These are phyloP conservation scores for Cyrtorhinus lividipennis DNA, from an alignment of 1,140 invertebrate species.

Conservation along the genomic window DNA sequence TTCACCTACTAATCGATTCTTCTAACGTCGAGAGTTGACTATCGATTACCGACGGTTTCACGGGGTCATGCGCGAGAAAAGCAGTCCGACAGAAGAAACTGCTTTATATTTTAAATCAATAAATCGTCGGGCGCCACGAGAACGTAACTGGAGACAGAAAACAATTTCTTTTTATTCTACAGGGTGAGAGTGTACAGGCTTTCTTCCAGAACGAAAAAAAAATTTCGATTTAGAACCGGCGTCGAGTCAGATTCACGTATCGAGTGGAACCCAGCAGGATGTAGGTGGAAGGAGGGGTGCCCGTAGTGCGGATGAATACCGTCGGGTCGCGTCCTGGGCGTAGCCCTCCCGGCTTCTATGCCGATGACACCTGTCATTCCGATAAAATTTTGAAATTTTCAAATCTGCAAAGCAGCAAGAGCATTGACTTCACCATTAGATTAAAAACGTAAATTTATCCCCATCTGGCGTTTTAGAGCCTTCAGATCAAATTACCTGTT, in stretches of 20 bases:
- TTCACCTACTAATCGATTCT: too few species aligned
- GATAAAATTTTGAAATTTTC: too few species aligned
- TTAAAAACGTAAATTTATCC: too few species aligned
- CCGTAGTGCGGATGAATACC: background rate
- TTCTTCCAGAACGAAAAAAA: background rate
- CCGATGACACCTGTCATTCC: too few species aligned
- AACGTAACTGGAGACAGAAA: background rate
- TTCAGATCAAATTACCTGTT: too few species aligned
- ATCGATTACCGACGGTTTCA: background rate
- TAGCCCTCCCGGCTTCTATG: background rate
- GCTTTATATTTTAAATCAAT: background rate
- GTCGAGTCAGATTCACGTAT: background rate
- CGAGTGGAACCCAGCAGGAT: background rate
- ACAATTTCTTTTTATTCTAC: background rate
- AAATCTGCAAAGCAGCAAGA: too few species aligned
- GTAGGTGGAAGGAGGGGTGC: background rate
- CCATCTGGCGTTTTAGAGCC: too few species aligned
- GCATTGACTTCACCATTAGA: too few species aligned
- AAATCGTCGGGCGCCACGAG: background rate
- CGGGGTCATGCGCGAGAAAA: background rate
- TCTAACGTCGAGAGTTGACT: background rate
- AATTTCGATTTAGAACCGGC: background rate
- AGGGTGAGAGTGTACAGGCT: background rate
- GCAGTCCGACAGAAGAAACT: background rate
- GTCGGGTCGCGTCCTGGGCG: background rate